A percentile compares a stretch with the other conserved stretches of the same genome.
phyloP scores from a whole-genome alignment of 2,888 invertebrate species.

The Cataglyphis cursor region DNA sequence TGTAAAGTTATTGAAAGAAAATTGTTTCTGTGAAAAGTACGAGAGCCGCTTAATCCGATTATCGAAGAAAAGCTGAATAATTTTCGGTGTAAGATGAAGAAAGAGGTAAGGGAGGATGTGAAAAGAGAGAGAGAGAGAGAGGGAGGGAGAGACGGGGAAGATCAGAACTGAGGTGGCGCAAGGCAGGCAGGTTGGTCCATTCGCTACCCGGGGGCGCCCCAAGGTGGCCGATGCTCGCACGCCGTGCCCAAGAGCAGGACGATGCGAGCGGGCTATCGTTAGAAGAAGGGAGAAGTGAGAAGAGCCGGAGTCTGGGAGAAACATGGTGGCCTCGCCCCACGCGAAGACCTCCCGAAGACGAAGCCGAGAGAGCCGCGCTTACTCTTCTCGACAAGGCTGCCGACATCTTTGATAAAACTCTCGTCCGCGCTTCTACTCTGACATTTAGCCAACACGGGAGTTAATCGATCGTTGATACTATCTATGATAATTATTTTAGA shows the following conservation, averaged over 20 bases:
- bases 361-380: constrained; percentile 64
- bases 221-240: constrained; percentile 84
- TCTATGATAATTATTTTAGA: neutral
- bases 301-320: constrained; percentile 75
- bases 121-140: constrained; percentile 51
- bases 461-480: neutral
- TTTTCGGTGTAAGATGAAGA: constrained; percentile 44
- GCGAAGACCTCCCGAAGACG: constrained; percentile 85
- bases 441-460: neutral
- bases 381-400: constrained; percentile 61
- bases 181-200: constrained; percentile 84
- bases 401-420: constrained; percentile 58
- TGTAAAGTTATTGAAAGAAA: neutral
- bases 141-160: constrained; percentile 68
- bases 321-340: constrained; percentile 87
- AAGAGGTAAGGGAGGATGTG: constrained; percentile 41
- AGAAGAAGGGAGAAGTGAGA: constrained; percentile 65
- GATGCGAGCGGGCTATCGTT: constrained; percentile 56
- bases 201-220: constrained; percentile 85
- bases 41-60: neutral
- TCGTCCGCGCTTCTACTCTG: neutral
- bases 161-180: constrained; percentile 78
- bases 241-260: constrained; percentile 75
- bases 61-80: neutral
- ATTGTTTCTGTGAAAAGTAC: neutral